A percentile compares a stretch with the other conserved stretches of the same genome.
Conservation (phyloP, 2,113 vertebrate genomes). For the Seriola aureovittata region DNA sequence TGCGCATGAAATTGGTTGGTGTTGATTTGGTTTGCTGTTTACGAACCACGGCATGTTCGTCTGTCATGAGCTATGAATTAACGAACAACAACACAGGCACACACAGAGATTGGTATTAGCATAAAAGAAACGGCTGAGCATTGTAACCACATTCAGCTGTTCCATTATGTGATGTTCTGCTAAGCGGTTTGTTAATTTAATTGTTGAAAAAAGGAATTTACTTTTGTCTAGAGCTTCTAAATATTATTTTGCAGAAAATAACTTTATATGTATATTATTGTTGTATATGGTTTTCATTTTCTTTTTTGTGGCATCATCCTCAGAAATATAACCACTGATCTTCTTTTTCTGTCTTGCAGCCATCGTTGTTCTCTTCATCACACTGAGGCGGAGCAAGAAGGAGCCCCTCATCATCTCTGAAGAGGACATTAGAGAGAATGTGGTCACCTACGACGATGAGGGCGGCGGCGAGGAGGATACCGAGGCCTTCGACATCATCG, state of each 20-base stretch:
- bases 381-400: constrained; percentile 93
- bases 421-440: constrained; percentile 96
- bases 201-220: constrained; percentile 6
- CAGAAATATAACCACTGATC: background rate
- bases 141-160: constrained; percentile 8
- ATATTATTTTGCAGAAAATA: background rate
- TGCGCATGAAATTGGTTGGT: constrained; percentile 51
- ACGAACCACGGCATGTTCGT: constrained; percentile 54
- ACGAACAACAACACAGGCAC: constrained; percentile 23
- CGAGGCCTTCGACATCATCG: constrained; percentile 96
- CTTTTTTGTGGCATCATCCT: background rate
- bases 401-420: constrained; percentile 96
- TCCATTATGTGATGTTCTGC: constrained; percentile 83
- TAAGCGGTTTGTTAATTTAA: background rate
- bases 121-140: constrained; percentile 27
- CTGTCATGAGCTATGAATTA: constrained; percentile 51
- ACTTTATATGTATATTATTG: background rate
- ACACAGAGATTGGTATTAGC: constrained; percentile 24
- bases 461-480: constrained; percentile 97
- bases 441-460: constrained; percentile 97
- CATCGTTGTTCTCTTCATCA: constrained; percentile 96
- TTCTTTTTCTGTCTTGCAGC: constrained; percentile 78
- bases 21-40: constrained; percentile 56
- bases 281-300: too few species aligned
- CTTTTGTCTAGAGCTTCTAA: background rate